phyloP scores from a whole-genome alignment of 2,888 invertebrate genomes.

The Sarcophaga carnaria region DNA sequence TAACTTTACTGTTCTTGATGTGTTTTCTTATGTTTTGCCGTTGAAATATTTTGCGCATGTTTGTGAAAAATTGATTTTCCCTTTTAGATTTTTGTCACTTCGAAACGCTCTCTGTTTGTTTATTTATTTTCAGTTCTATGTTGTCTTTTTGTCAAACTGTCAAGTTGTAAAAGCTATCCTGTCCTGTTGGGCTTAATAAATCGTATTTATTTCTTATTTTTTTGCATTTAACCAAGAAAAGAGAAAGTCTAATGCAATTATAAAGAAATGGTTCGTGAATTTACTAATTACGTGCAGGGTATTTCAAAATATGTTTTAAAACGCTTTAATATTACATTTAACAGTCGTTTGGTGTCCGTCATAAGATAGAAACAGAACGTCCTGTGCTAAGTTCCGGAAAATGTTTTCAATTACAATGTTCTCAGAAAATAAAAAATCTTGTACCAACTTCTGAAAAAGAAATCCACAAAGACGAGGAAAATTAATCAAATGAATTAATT shows the following conservation, averaged over 20 bases:
- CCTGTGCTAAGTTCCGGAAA: no score
- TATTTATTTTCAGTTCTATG: slow-evolving; percentile 26
- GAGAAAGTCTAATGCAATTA: background rate
- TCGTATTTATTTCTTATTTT: background rate
- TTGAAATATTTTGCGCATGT: slow-evolving; percentile 61
- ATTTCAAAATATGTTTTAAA: no score
- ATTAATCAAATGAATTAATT: no score
- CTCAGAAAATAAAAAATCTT: no score
- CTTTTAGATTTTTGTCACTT: slow-evolving; percentile 48
- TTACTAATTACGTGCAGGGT: background rate
- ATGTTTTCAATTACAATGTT: no score
- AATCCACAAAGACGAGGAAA: no score
- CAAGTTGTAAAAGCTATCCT: slow-evolving; percentile 16
- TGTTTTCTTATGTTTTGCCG: slow-evolving; percentile 60
- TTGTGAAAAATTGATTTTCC: slow-evolving; percentile 68
- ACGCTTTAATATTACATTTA: background rate
- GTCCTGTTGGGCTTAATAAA: background rate
- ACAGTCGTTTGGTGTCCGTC: background rate
- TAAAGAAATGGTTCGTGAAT: background rate
- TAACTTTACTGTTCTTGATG: slow-evolving; percentile 44
- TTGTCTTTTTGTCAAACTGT: slow-evolving; percentile 35
- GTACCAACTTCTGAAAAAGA: no score
- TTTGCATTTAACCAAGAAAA: background rate
- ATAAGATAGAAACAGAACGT: no score
- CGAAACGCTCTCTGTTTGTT: slow-evolving; percentile 59